Conservation (phyloP, 2,113 vertebrate genomes). For the Columba janthina region DNA sequence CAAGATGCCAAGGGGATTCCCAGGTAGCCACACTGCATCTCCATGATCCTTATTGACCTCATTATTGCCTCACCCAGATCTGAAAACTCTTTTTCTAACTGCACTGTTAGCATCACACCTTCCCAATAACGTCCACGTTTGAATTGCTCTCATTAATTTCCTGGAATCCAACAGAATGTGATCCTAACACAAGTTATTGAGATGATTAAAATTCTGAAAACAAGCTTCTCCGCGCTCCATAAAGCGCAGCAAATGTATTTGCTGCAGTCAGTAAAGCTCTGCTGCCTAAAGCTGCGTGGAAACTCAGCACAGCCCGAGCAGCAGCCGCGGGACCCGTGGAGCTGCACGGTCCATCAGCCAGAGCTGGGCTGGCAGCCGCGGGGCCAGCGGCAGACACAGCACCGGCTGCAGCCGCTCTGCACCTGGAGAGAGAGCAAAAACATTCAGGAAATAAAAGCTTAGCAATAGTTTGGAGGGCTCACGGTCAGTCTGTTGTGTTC, state of each 20-base stretch:
- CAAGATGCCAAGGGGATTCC: neutral
- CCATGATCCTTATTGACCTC: neutral
- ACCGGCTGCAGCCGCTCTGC: neutral
- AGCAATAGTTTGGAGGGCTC: neutral
- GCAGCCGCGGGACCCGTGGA: neutral
- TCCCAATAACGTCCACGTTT: neutral
- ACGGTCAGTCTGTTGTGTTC: neutral
- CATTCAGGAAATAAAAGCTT: neutral
- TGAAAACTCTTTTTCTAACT: constrained; percentile 1
- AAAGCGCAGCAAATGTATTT: constrained; percentile 64
- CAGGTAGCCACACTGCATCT: neutral
- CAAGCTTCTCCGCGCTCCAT: constrained; percentile 65
- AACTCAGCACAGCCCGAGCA: neutral
- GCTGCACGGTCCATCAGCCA: neutral
- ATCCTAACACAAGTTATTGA: constrained; percentile 73
- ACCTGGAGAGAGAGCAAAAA: neutral
- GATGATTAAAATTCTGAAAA: constrained; percentile 69
- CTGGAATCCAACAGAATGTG: constrained; percentile 45
- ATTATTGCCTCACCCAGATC: constrained; percentile 51
- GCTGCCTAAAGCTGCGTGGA: neutral
- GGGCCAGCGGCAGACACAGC: neutral
- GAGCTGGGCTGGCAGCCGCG: neutral
- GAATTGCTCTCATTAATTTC: constrained; percentile 57
- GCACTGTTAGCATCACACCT: constrained; percentile 28
- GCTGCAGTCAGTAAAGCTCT: constrained; percentile 16